phyloP scores from a whole-genome alignment of 2,888 invertebrate species.

The Drosophila neonasuta region DNA sequence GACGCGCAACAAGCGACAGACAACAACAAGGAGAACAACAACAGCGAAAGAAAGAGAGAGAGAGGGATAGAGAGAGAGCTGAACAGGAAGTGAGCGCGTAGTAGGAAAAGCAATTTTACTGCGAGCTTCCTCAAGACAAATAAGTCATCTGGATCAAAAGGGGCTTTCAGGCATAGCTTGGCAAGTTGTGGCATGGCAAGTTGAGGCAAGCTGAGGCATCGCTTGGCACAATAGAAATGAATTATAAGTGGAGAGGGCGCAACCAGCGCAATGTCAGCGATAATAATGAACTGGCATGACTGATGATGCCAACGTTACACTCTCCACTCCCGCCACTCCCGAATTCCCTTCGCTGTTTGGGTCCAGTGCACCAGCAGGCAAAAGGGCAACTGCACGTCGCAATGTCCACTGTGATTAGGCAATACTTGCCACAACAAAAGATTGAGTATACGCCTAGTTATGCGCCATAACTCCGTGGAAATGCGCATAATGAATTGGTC shows the following conservation, averaged over 20 bases:
- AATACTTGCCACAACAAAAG: slow-evolving; percentile 16
- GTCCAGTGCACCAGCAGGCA: slow-evolving; percentile 12
- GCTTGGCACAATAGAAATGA: slow-evolving; percentile 64
- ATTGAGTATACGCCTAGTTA: slow-evolving; percentile 8
- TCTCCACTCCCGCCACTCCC: background rate
- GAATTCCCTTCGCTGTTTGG: background rate
- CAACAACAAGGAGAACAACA: slow-evolving; percentile 32
- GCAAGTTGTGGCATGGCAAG: slow-evolving; percentile 18
- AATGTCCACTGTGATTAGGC: slow-evolving; percentile 43
- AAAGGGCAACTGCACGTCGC: slow-evolving; percentile 29
- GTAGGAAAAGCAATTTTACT: slow-evolving; percentile 80
- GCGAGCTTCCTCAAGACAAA: slow-evolving; percentile 80
- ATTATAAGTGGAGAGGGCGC: slow-evolving; percentile 44
- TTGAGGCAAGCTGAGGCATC: slow-evolving; percentile 21
- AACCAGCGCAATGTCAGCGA: slow-evolving; percentile 65
- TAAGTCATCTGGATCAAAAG: slow-evolving; percentile 80
- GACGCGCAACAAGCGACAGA: slow-evolving; percentile 56
- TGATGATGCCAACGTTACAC: slow-evolving; percentile 62
- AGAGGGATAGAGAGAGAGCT: too few species aligned
- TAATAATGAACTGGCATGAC: slow-evolving; percentile 76
- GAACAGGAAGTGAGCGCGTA: slow-evolving; percentile 70
- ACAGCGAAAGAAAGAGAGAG: background rate
- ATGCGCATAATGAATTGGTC: slow-evolving; percentile 44
- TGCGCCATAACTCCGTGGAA: slow-evolving; percentile 25
- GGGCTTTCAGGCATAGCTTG: slow-evolving; percentile 70